Evolutionary conservation across 2,797 vertebrate genomes (phyloP).

Genomic region (Hydrophis major): DNA sequence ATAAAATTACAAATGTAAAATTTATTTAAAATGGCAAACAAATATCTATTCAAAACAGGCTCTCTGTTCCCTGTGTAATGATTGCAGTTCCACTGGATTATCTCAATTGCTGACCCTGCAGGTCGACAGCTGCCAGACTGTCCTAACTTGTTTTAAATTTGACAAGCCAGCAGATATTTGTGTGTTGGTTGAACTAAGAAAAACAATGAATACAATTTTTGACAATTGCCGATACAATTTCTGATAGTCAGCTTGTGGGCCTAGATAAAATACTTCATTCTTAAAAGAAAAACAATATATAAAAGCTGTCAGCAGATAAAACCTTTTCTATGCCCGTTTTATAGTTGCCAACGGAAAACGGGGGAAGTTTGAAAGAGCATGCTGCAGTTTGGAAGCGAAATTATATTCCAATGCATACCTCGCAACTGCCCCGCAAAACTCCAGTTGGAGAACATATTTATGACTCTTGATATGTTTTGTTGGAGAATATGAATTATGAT

Average conservation of each 20-base stretch:
- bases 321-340: no score
- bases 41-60: background rate
- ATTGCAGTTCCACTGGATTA: conserved; percentile 14
- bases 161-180: conserved; percentile 30
- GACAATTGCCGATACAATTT: conserved; percentile 29
- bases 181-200: conserved; percentile 33
- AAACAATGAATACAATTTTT: conserved; percentile 17
- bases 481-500: no score
- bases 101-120: conserved; percentile 41
- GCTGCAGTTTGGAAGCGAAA: no score
- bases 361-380: no score
- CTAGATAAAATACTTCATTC: conserved; percentile 44
- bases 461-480: no score
- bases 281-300: conserved; percentile 30
- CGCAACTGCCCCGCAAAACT: no score
- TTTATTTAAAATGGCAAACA: conserved; percentile 43
- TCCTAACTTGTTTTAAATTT: conserved; percentile 35
- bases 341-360: no score
- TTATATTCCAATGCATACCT: no score
- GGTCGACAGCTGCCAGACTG: conserved; percentile 33
- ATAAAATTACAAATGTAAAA: conserved; percentile 60
- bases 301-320: background rate
- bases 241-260: conserved; percentile 16
- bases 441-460: no score
- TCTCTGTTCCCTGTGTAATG: background rate